Evolutionary conservation across 1,140 invertebrate species (phyloP).

Genomic region (Aporrectodea caliginosa): DNA sequence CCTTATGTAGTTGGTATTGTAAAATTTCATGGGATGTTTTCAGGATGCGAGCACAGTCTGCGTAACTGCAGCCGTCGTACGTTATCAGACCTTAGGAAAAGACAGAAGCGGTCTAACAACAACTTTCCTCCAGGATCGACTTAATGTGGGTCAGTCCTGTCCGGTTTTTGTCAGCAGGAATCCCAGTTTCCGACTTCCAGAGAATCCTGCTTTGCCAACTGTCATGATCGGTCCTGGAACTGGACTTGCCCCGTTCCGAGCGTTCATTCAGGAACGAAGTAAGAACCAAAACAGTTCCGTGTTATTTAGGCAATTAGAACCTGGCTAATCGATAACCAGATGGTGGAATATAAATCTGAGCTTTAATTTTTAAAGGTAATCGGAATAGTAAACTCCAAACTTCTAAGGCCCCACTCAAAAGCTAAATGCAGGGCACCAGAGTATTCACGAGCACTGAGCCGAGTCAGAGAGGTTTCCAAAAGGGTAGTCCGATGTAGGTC

Average conservation of each 20-base stretch:
- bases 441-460: too few relatives aligned
- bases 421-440: too few relatives aligned
- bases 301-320: too few relatives aligned
- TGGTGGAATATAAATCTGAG: not conserved
- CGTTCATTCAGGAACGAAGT: constrained; percentile 88
- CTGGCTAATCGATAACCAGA: constrained; percentile 14
- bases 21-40: not conserved
- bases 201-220: constrained; percentile 79
- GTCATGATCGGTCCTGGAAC: constrained; percentile 99
- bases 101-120: constrained; percentile 4
- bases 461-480: too few relatives aligned
- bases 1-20: too few relatives aligned
- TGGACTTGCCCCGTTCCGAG: constrained; percentile 95
- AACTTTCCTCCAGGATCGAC: constrained; percentile 6
- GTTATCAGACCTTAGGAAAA: constrained; percentile 32
- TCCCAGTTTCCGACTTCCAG: constrained; percentile 92
- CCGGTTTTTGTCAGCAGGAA: constrained; percentile 30
- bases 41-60: constrained; percentile 32
- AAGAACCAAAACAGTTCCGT: too few relatives aligned
- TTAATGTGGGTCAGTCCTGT: not conserved
- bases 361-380: constrained; percentile 33
- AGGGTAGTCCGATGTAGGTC: too few relatives aligned
- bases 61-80: constrained; percentile 41
- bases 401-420: too few relatives aligned
- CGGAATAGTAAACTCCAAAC: too few relatives aligned